Evolutionary conservation across 2,888 invertebrate genomes (phyloP).

Genomic region (Zhuqinia jingwanae): DNA sequence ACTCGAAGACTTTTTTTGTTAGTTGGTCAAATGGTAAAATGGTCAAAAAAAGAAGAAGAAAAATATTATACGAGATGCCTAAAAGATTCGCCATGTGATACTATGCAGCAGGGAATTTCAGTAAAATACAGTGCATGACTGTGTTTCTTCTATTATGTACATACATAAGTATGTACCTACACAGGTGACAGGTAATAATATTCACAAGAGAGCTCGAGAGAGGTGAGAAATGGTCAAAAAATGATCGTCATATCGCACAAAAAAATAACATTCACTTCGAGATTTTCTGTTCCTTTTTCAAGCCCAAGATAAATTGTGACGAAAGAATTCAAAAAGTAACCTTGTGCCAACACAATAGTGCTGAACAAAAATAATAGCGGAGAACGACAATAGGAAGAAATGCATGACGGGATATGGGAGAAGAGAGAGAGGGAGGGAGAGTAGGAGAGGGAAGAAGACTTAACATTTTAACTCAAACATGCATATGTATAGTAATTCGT

Average conservation of each 20-base stretch:
- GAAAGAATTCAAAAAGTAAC: conserved; percentile 16
- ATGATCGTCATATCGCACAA: conserved; percentile 14
- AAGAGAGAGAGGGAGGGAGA: too few relatives aligned
- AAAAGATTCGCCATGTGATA: neutral
- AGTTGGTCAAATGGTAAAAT: conserved; percentile 48
- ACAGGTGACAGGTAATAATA: too few relatives aligned
- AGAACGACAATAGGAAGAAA: too few relatives aligned
- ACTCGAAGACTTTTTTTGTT: neutral
- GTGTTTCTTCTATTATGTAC: too few relatives aligned
- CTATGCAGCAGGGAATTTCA: too few relatives aligned
- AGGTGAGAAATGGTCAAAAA: conserved; percentile 43
- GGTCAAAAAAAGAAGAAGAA: neutral
- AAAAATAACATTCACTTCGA: conserved; percentile 16
- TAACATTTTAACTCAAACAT: neutral
- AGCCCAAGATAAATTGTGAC: conserved; percentile 15
- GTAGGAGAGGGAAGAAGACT: too few relatives aligned
- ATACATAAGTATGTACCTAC: too few relatives aligned
- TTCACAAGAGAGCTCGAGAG: too few relatives aligned
- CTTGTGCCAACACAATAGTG: conserved; percentile 10
- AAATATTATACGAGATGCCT: neutral
- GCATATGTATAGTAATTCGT: neutral
- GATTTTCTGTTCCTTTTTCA: neutral
- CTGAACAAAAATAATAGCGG: too few relatives aligned
- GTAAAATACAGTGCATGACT: too few relatives aligned
- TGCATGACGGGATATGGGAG: too few relatives aligned